Evolutionary conservation across 2,888 invertebrate genomes (phyloP), one percentile per base, ranked within the genome.

Genomic region (Cabera pusaria): DNA sequence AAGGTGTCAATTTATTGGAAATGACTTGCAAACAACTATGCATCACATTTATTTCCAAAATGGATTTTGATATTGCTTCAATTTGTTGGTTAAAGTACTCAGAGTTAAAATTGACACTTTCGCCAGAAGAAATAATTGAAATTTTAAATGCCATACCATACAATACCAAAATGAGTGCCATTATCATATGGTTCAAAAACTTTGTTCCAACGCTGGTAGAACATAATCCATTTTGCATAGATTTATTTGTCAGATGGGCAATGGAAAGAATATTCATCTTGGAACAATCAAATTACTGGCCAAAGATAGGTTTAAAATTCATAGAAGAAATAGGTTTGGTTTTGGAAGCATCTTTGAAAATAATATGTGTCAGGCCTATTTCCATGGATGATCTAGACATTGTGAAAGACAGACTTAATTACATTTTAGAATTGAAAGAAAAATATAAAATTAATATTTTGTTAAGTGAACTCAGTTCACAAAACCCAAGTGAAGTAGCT

Each of bases 231-330:
- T 88, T 80, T 62, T 69, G 73, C 52, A 73, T 86, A 37, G 89
- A 90, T 54, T 51, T 85, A 43, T 79, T 89, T 67, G 86, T 87
- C 1, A 80, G 80, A 52, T 90, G 90, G 90, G 78, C 84, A 6
- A 79, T 78, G 50, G 82, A 86, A 47, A 79, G 86, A 50, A 73
- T 88, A 47, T 83, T 88, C 54, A 59, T 67, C 19, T 62, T 90
- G 21, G 90, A 90, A 57, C 74, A 82, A 41, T 86, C 88, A 16
- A 54, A 67, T 36, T 87, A 87, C 59, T 90, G 90, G 90, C 90
- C 90, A 11, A 89, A 90, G 71, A 85, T 90, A 47, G 90, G 88
- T 1, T 58, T 84, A 3, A 88, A 84, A 56, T 87, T 85, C 51
- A 72, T 84, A 49, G 79, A 82, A 50, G 79, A 84, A 53, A 68